Percentiles rank a stretch among this genome's conserved stretches.
Conservation (phyloP, 2,797 vertebrate species). For the Ateles fusciceps region DNA sequence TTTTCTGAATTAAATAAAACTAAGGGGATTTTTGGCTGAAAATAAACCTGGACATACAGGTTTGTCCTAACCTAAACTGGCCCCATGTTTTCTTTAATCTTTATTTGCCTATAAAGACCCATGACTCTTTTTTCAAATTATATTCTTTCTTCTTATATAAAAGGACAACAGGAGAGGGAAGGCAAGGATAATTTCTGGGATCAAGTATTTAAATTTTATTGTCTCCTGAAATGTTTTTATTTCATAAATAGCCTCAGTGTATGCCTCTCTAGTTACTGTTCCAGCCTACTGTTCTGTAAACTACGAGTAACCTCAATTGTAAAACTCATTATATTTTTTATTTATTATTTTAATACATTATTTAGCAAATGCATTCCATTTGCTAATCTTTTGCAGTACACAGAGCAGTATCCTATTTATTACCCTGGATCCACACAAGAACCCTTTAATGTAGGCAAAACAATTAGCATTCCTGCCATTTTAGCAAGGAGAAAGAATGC, state of each 20-base stretch:
- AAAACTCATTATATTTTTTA: background rate
- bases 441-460: background rate
- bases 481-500: background rate
- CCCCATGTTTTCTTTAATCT: background rate
- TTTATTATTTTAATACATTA: background rate
- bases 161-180: background rate
- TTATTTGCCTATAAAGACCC: background rate
- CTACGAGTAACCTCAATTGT: background rate
- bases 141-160: conserved; percentile 7
- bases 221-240: background rate
- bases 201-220: background rate
- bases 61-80: background rate
- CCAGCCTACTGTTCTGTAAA: background rate
- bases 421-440: background rate
- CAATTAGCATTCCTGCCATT: background rate
- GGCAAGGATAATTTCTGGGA: background rate
- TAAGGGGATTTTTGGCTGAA: background rate
- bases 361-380: background rate
- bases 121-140: background rate
- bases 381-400: background rate
- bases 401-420: background rate
- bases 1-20: background rate
- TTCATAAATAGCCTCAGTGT: background rate
- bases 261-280: background rate
- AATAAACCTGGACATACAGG: background rate